Evolutionary conservation across 2,888 invertebrate genomes (phyloP).

Genomic region (Melanchra persicariae): DNA sequence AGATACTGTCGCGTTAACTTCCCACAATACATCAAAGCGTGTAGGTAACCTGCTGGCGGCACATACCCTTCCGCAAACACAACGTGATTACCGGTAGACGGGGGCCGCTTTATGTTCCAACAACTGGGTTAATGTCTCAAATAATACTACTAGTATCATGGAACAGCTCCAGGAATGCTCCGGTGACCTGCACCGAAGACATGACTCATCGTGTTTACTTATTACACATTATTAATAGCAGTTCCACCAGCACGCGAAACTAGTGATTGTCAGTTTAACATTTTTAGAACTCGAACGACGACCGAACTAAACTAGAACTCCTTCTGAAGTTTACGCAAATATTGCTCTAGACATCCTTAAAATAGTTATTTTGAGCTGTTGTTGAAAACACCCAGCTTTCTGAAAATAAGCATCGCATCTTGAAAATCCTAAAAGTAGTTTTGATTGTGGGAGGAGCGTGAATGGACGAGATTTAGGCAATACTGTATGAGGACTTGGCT

Average conservation of each 20-base stretch:
- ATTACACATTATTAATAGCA: conserved; percentile 54
- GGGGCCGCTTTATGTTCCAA: conserved; percentile 73
- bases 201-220: conserved; percentile 81
- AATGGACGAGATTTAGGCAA: conserved; percentile 13
- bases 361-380: conserved; percentile 47
- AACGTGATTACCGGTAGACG: conserved; percentile 72
- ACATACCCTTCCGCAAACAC: conserved; percentile 78
- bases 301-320: conserved; percentile 42
- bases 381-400: conserved; percentile 38
- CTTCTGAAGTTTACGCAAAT: conserved; percentile 45
- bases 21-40: conserved; percentile 40
- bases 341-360: conserved; percentile 49
- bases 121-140: conserved; percentile 85
- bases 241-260: conserved; percentile 7
- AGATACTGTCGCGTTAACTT: not conserved
- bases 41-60: conserved; percentile 5
- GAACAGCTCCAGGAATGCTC: conserved; percentile 74
- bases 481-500: not conserved
- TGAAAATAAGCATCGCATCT: conserved; percentile 43
- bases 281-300: conserved; percentile 49
- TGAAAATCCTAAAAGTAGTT: conserved; percentile 36
- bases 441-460: conserved; percentile 25
- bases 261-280: conserved; percentile 44
- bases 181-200: conserved; percentile 76
- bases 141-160: conserved; percentile 77